Evolutionary conservation across 2,888 invertebrate genomes (phyloP).

Genomic region (Eupithecia subumbrata): DNA sequence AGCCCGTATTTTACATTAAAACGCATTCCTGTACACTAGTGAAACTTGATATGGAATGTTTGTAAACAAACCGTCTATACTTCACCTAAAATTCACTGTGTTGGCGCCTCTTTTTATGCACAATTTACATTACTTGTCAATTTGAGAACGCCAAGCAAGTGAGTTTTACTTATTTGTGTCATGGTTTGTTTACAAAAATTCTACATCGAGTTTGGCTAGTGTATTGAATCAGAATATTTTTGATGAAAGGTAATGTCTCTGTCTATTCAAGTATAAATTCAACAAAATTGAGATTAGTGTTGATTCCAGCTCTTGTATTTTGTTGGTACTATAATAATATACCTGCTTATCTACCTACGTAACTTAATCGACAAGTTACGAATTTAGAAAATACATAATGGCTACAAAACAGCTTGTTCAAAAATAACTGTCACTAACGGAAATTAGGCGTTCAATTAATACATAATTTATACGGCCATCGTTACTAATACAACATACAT

Average conservation of each 20-base stretch:
- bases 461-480: constrained; percentile 14
- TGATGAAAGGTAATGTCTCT: too few relatives aligned
- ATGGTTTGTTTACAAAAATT: too few relatives aligned
- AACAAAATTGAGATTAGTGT: neutral
- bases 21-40: too few relatives aligned
- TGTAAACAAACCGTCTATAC: too few relatives aligned
- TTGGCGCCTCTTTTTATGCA: too few relatives aligned
- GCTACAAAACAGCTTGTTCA: constrained; percentile 10
- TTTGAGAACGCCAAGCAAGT: too few relatives aligned
- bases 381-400: neutral
- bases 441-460: constrained; percentile 25
- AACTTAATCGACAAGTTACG: neutral
- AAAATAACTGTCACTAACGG: constrained; percentile 20
- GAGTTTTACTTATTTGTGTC: too few relatives aligned
- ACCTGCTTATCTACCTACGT: neutral
- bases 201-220: too few relatives aligned
- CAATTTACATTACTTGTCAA: too few relatives aligned
- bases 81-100: too few relatives aligned
- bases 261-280: neutral
- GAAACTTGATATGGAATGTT: too few relatives aligned
- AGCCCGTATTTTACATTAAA: neutral
- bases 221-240: neutral
- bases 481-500: constrained; percentile 18
- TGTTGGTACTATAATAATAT: neutral
- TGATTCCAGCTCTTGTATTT: neutral